Conservation (phyloP, 2,888 invertebrate species). For the Cephus runcator region DNA sequence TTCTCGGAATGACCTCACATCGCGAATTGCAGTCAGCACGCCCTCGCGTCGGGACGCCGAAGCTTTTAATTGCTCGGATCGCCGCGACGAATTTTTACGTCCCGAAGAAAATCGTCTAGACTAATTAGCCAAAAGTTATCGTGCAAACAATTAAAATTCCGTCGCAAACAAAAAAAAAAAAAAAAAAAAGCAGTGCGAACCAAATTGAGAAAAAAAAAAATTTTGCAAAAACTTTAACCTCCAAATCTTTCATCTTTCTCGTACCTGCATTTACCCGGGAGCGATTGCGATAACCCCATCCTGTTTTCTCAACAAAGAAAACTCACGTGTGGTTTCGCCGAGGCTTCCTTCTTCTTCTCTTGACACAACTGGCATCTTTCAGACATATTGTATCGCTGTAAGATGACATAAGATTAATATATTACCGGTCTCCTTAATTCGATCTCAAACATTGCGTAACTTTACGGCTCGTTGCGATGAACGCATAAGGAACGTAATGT, state of each 20-base stretch:
- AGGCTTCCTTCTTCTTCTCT: background rate
- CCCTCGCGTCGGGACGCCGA: constrained; percentile 31
- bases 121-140: background rate
- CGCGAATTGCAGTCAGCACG: constrained; percentile 40
- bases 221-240: background rate
- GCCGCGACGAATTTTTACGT: constrained; percentile 1
- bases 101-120: constrained; percentile 1
- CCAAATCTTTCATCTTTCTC: background rate
- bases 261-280: background rate
- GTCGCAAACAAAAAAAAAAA: background rate
- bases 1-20: constrained; percentile 53
- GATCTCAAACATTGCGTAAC: constrained; percentile 23
- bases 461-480: constrained; percentile 11
- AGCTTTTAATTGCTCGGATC: constrained; percentile 38
- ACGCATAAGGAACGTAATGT: constrained; percentile 6
- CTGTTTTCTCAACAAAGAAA: background rate
- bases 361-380: background rate
- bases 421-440: constrained; percentile 12
- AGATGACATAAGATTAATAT: constrained; percentile 2
- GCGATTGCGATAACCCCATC: background rate
- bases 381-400: background rate
- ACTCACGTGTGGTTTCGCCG: background rate
- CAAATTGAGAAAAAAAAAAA: too few species aligned
- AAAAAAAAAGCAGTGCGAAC: too few species aligned
- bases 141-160: background rate